Evolutionary conservation across 2,888 invertebrate genomes (phyloP).

Genomic region (Melinopterus prodromus): DNA sequence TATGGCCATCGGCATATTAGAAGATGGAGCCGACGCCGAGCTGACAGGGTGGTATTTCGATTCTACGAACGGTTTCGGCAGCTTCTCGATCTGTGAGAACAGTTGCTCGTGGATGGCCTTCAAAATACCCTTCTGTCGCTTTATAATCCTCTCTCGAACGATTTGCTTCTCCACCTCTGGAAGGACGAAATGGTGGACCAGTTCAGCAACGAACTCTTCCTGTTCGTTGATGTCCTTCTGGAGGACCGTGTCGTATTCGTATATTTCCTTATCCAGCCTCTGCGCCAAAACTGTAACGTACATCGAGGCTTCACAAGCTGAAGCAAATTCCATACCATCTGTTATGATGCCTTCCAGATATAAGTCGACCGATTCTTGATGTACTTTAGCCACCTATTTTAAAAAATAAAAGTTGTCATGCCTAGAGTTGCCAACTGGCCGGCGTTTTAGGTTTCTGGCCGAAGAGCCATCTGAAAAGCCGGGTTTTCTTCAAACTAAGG

Average conservation of each 20-base stretch:
- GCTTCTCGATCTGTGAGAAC: conserved; percentile 43
- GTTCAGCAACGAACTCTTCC: conserved; percentile 66
- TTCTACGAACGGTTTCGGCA: conserved; percentile 30
- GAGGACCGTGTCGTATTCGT: conserved; percentile 48
- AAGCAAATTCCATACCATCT: conserved; percentile 67
- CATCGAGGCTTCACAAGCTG: conserved; percentile 64
- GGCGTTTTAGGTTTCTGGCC: no score
- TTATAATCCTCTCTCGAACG: conserved; percentile 51
- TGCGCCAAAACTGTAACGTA: conserved; percentile 65
- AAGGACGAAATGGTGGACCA: conserved; percentile 68
- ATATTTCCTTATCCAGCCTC: conserved; percentile 66
- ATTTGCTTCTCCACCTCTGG: conserved; percentile 64
- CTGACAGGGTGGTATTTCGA: not conserved
- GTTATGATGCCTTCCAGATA: conserved; percentile 71
- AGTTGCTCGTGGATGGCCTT: conserved; percentile 58
- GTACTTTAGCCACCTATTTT: conserved; percentile 64
- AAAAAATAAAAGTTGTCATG: conserved; percentile 11
- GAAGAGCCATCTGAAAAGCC: no score
- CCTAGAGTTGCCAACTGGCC: no score
- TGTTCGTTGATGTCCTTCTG: conserved; percentile 54
- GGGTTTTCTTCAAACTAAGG: no score
- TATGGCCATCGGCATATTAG: not conserved
- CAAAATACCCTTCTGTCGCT: conserved; percentile 57
- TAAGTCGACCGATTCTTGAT: conserved; percentile 68
- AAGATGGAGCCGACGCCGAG: not conserved